Percentiles rank a stretch among this genome's conserved stretches.
Conservation (phyloP, 2,797 vertebrate genomes). For the Nannoperca australis region DNA sequence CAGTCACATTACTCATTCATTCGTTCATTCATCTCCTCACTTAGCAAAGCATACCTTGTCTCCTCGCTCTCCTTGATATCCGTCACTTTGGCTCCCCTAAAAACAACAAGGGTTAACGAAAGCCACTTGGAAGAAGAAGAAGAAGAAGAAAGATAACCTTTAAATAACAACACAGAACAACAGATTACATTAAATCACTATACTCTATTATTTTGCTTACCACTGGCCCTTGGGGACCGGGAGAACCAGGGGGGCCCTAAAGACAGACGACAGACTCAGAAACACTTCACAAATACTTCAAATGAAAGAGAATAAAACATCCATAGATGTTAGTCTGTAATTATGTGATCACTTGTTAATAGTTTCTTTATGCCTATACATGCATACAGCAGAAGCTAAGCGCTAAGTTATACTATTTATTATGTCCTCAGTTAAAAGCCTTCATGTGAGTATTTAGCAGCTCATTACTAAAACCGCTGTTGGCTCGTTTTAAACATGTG, state of each 20-base stretch:
- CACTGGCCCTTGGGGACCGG: constrained; percentile 88
- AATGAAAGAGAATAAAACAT: background rate
- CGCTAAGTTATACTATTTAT: too few species aligned
- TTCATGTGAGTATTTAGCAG: background rate
- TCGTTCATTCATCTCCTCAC: background rate
- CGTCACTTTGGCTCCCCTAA: constrained; percentile 91
- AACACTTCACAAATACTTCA: background rate
- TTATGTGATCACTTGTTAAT: background rate
- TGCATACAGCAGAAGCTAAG: too few species aligned
- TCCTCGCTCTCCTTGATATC: constrained; percentile 93
- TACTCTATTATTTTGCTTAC: constrained; percentile 82
- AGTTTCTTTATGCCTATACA: too few species aligned
- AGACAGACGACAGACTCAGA: constrained; percentile 20
- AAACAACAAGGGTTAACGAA: constrained; percentile 63
- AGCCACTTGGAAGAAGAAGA: background rate
- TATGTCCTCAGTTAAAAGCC: background rate
- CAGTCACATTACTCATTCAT: too few species aligned
- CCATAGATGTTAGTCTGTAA: too few species aligned
- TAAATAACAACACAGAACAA: background rate
- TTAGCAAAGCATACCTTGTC: constrained; percentile 88
- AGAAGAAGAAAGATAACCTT: background rate
- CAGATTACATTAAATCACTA: background rate
- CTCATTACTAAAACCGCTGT: background rate
- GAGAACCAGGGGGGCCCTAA: constrained; percentile 89
- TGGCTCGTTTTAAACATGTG: background rate